Evolutionary conservation across 2,888 invertebrate genomes (phyloP), one percentile per base, ranked within the genome.

Genomic region (Conus canariensis): DNA sequence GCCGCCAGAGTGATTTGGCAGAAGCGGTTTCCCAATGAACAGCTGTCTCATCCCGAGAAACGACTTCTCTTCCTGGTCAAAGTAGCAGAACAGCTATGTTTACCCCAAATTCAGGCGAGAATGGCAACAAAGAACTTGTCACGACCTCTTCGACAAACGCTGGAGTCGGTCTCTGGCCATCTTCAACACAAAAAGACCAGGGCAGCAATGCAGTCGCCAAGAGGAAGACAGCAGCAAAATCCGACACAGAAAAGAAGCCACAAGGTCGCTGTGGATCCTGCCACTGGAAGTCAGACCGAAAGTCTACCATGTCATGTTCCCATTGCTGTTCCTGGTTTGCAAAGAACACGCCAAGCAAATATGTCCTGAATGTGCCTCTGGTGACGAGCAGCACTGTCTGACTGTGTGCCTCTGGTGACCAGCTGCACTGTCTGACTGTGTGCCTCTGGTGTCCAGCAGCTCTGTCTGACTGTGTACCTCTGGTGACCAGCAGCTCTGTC

Each of bases 1-100:
- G 92, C 90, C 16, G 83, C 90, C 16, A 86, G 85, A 70, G 88
- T 92, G 10, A 77, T 92, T 19, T 92, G 91, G 90, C 74, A 85
- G 12, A 60, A 88, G 58, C 91, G 90, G 58, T 90, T 58, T 80
- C 83, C 90, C 4, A 56, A 56, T 45, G 85, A 89, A 19, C n/a
- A 25, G 16, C 30, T 85, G 45, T 70, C 67, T 60, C 83, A 67
- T 59, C 74, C 59, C 16, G 85, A 89, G 1, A 67, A 22, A 19
- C 10, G 85, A 5, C 85, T 25, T 14, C 58, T 64, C 8, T 85
- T 89, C 77, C 89, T 77, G 56, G 60, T 85, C 64, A 19, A 67
- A 10, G 67, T 85, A 12, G 82, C 82, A 30, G 56, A 82, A 30
- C 82, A 82, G 25, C 30, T 82, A 14, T 45, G 45, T 10, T 14